Base-by-base conservation (phyloP, 2,888 invertebrate genomes). In the Nineta flava region DNA sequence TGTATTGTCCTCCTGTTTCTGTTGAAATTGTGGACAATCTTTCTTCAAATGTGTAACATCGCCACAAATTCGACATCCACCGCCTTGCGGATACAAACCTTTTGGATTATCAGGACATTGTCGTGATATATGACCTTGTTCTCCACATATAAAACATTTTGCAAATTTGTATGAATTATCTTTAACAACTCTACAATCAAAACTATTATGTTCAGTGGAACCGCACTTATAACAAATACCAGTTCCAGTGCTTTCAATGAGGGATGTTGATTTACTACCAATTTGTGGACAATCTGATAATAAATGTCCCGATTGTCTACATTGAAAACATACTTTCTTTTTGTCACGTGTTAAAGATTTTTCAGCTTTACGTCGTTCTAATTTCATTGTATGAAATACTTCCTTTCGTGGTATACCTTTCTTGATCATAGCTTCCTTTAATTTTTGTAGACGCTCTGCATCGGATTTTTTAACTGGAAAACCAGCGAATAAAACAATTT, bases 201-300 rank as follows among this genome's bases (percentile, higher is more conserved):
- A 79, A 58, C 83, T 80, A 10, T 77, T 78, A 61, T 92, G 92
- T 62, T 91, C 91, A 4, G 86, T 86, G 0, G 90, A 90, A 1
- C 92, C 92, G 66, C 92, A 92, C 65, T 90, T 90, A 61, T 85
- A 91, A 60, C 91, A 91, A 46, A 90, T 77, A 7, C 85, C 86
- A 46, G 76, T 75, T 5, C 70, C 73, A 0, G 68, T 62, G 9
- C 58, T 55, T 50, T 71, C 68, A 3, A 67, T 63, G 49, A 59
- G 54, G 15, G 66, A 67, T 35, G 69, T 67, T 59, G 73, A 71
- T 57, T 74, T 73, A 9, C 71, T 70, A 55, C 71, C 73, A 12
- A 81, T 60, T 46, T 82, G 76, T 0, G 90, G 88, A 67, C 92
- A 92, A 53, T 88, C 84, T 0, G 85, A 79, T 32, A 91, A 67